A percentile compares a stretch with the other conserved stretches of the same genome.
Conservation (phyloP, 2,113 vertebrate genomes). For the Rhipidura dahli region DNA sequence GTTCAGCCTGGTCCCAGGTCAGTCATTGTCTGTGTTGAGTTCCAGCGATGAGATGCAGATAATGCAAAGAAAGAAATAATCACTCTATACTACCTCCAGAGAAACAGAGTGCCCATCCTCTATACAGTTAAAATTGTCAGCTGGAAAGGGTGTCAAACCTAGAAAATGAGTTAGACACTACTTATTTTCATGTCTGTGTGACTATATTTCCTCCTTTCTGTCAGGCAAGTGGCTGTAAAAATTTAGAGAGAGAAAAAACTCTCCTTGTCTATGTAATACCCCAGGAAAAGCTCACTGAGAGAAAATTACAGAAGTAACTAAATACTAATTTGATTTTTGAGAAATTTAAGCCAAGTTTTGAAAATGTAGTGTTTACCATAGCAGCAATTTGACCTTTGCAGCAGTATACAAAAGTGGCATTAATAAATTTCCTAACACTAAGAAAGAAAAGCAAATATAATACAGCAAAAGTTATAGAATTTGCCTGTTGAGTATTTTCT, state of each 20-base stretch:
- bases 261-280: background rate
- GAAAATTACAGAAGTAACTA: background rate
- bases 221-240: background rate
- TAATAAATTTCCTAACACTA: background rate
- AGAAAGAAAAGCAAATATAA: background rate
- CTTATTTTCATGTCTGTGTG: background rate
- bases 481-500: background rate
- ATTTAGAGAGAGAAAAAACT: background rate
- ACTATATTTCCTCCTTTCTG: background rate
- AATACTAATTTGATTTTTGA: background rate
- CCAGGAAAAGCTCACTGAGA: background rate
- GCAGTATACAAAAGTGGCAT: background rate
- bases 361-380: background rate
- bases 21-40: background rate
- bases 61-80: background rate
- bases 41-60: background rate
- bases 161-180: background rate
- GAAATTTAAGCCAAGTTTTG: background rate
- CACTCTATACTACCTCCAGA: background rate
- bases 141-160: background rate
- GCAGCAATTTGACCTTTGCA: background rate
- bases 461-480: background rate
- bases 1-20: background rate
- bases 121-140: background rate
- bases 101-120: background rate